Evolutionary conservation across 2,888 invertebrate genomes (phyloP).

Genomic region (Diarsia brunnea): DNA sequence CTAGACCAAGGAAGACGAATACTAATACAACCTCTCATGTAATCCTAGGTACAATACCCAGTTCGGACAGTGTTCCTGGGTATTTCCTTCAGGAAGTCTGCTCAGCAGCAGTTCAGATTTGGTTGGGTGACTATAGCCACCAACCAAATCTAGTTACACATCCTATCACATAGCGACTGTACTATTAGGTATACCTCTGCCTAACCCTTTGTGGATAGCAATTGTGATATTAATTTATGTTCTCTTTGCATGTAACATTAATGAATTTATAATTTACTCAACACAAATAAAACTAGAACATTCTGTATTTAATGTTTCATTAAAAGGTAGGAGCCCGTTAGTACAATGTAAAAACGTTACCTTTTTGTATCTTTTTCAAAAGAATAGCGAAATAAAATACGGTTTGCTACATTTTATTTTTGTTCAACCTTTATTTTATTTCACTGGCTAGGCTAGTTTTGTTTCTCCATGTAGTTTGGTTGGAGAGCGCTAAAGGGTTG

Average conservation of each 20-base stretch:
- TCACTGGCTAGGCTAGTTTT: background rate
- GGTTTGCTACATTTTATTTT: slow-evolving; percentile 28
- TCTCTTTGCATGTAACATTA: background rate
- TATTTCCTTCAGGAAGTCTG: background rate
- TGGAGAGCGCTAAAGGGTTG: background rate
- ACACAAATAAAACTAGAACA: slow-evolving; percentile 7
- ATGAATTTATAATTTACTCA: background rate
- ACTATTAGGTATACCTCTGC: background rate
- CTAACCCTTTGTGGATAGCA: background rate
- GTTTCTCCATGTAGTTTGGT: background rate
- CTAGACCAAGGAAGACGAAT: no score
- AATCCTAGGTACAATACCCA: background rate
- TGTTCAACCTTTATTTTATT: slow-evolving; percentile 20
- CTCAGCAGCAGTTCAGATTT: background rate
- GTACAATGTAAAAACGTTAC: slow-evolving; percentile 39
- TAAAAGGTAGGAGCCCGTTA: slow-evolving; percentile 2
- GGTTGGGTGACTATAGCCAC: background rate
- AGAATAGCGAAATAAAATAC: slow-evolving; percentile 29
- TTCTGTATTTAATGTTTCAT: slow-evolving; percentile 41
- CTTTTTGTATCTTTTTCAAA: slow-evolving; percentile 21
- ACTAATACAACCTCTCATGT: background rate
- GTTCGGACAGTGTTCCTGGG: background rate
- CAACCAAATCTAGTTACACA: no score
- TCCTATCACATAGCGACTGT: background rate
- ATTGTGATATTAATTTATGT: background rate